Evolutionary conservation across 2,888 invertebrate species (phyloP), one percentile per base, ranked within the genome.

Genomic region (Tinea trinotella): DNA sequence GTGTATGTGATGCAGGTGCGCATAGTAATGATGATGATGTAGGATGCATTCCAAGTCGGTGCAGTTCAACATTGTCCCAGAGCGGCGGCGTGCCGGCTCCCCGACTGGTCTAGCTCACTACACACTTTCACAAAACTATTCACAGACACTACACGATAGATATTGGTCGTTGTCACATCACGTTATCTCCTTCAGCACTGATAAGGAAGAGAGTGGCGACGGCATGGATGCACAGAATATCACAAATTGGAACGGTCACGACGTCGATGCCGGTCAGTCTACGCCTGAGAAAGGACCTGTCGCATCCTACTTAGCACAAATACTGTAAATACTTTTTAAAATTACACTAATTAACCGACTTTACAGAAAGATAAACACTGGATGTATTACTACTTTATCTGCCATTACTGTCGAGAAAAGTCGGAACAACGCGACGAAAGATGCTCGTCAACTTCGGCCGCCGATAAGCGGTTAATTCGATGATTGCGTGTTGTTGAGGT

Each of bases 1-100:
- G 72, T 90, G 90, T 62, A 91, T 84, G 72, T 91, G 90, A 71
- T 91, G 91, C 65, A 91, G 87, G 79, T 91, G 91, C 58, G 91
- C 91, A 72, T 91, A 91, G 71, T 91, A 91, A 70, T 91, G 91
- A 69, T 91, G 91, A 71, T 91, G 91, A 78, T 92, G 92, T 71
- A 92, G 81, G 74, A 92, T 91, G 85, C 92, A 92, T 85, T 91
- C 91, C 84, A 91, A 87, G 87, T 92, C 91, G 62, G 91, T 91
- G 81, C 92, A 92, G 82, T 92, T 92, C 82, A 92, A 87, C 92
- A 92, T 92, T 74, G 76, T 87, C 73, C 74, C 76, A 67, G 68
- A 70, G 74, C 59, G 63, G 74, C 68, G 72, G 74, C 69, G 67
- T 67, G 66, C 62, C 70, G 71, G 70, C 71, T 62, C 53, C 50